Evolutionary conservation across 2,113 vertebrate species (phyloP).

Genomic region (Platichthys stellatus): DNA sequence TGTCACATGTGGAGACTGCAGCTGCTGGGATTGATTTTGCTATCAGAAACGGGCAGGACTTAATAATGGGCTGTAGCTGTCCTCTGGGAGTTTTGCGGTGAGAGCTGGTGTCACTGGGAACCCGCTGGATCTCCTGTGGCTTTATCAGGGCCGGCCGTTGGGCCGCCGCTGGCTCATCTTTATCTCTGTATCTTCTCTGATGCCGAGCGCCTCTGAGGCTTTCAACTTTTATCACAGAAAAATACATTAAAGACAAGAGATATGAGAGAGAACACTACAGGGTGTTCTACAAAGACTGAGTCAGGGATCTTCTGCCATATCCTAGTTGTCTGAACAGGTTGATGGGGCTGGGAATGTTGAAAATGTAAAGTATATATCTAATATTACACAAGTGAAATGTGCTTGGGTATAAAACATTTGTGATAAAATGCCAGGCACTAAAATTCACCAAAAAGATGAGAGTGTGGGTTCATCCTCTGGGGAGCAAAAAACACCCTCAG

Average conservation of each 20-base stretch:
- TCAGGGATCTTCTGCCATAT: conserved; percentile 43
- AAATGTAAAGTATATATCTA: neutral
- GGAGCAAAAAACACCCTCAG: neutral
- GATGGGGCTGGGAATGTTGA: conserved; percentile 15
- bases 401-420: neutral
- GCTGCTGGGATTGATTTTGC: conserved; percentile 20
- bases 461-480: neutral
- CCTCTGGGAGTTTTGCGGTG: conserved; percentile 14
- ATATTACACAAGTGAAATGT: neutral
- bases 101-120: conserved; percentile 44
- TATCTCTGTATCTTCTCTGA: conserved; percentile 62
- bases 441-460: neutral
- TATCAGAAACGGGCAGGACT: conserved; percentile 37
- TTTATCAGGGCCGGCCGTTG: conserved; percentile 52
- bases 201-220: conserved; percentile 50
- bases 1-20: conserved; percentile 1
- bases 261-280: conserved; percentile 50
- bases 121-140: conserved; percentile 37
- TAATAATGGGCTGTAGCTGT: conserved; percentile 34
- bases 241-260: conserved; percentile 69
- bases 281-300: conserved; percentile 37
- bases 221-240: conserved; percentile 63
- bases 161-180: conserved; percentile 40
- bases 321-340: conserved; percentile 11
- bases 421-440: neutral